Percentiles rank a stretch among this genome's conserved stretches.
Conservation (phyloP, 2,888 invertebrate species). For the Candidula unifasciata region DNA sequence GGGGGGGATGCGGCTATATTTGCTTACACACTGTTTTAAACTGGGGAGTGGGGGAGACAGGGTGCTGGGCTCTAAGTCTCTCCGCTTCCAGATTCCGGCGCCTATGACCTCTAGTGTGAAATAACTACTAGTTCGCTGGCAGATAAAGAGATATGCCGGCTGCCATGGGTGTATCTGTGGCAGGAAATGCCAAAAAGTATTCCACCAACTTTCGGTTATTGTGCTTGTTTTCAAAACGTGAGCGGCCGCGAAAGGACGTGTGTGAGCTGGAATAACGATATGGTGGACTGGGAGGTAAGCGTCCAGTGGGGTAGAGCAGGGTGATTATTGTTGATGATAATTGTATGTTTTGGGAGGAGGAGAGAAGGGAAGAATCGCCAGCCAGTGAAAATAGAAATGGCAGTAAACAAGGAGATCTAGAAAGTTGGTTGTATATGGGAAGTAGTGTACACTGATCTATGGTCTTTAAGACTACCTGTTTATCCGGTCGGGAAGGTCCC, state of each 20-base stretch:
- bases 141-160: not conserved
- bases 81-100: no score
- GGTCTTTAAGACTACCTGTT: constrained; percentile 29
- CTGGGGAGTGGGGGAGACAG: no score
- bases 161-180: not conserved
- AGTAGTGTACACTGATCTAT: not conserved
- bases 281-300: no score
- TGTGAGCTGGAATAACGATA: constrained; percentile 10
- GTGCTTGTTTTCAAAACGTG: not conserved
- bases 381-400: constrained; percentile 16
- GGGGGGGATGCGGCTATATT: no score
- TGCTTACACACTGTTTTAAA: no score
- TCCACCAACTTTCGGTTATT: not conserved
- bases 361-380: not conserved
- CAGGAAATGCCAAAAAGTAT: constrained; percentile 31
- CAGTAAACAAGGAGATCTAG: not conserved
- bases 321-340: constrained; percentile 12
- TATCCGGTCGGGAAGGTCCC: not conserved
- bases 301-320: not conserved
- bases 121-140: not conserved
- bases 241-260: not conserved
- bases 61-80: no score
- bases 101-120: no score
- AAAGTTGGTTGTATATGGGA: not conserved
- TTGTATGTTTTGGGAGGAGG: not conserved